Evolutionary conservation across 2,888 invertebrate species (phyloP), one percentile per base, ranked within the genome.

Genomic region (Drosophila gaucha): DNA sequence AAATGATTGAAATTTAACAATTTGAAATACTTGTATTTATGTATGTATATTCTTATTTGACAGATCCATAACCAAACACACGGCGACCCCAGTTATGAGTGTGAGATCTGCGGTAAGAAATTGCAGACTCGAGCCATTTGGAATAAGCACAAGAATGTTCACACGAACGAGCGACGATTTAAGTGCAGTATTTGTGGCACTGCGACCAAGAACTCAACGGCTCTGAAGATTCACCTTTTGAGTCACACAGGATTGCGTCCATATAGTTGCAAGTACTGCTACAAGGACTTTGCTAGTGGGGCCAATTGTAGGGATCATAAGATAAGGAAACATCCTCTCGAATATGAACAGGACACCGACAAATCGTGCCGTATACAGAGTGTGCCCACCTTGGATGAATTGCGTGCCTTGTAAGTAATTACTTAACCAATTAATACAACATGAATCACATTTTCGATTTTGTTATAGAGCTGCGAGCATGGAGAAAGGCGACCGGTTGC

Each of bases 121-220:
- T 77, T 93, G 9, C 92, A 92, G 55, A 92, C 93, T 2, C 89
- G 92, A 16, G 88, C 92, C 10, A 93, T 92, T 0, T 86, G 92
- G 20, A 88, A 92, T 47, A 92, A 92, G 88, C 93, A 93, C 67
- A 90, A 92, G 68, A 78, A 88, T 14, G 90, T 91, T 1, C 91
- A 91, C 56, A 82, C 86, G 0, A 89, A 91, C 54, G 86, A 88
- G 12, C 89, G 90, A 6, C 83, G 89, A 43, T 90, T 89, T 47
- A 90, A 89, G 50, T 91, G 91, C 63, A 85, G 87, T n/a, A 88
- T 88, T 30, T 91, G 91, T 44, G 89, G 84, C 6, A 82, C 80
- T 1, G 89, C 88, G 24, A 90, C 88, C 41, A 92, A 91, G 47
- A 85, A 92, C 24, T 88, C 91, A 2, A 91, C 92, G 52, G 90